Conservation (phyloP, 2,888 invertebrate species). For the Acanthosepion esculentum region DNA sequence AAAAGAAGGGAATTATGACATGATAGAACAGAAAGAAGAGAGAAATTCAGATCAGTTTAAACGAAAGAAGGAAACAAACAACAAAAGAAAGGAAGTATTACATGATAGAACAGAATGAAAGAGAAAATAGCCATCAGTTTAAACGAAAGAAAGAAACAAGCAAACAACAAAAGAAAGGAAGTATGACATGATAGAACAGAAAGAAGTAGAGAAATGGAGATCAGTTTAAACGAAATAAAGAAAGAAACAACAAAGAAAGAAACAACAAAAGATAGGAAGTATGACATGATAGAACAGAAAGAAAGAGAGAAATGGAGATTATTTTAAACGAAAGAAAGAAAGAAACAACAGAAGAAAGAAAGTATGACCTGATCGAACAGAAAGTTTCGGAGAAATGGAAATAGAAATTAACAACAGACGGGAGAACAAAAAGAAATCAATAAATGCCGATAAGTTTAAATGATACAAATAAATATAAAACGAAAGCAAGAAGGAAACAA, state of each 20-base stretch:
- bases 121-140: no score
- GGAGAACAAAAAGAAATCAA: background rate
- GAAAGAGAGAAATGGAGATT: background rate
- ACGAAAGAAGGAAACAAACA: background rate
- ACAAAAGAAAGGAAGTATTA: background rate
- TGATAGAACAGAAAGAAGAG: no score
- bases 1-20: background rate
- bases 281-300: no score
- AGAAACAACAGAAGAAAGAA: no score
- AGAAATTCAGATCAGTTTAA: no score
- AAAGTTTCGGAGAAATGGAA: no score
- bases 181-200: no score
- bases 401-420: no score
- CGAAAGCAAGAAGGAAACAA: background rate
- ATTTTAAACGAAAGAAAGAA: background rate
- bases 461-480: background rate
- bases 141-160: background rate
- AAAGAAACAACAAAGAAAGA: background rate
- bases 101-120: no score
- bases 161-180: background rate
- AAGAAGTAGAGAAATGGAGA: background rate
- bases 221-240: background rate
- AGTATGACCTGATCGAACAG: no score
- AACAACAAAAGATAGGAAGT: no score
- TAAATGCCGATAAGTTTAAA: background rate